phyloP scores from a whole-genome alignment of 1,140 invertebrate species.

The Drosophila nebulosa region DNA sequence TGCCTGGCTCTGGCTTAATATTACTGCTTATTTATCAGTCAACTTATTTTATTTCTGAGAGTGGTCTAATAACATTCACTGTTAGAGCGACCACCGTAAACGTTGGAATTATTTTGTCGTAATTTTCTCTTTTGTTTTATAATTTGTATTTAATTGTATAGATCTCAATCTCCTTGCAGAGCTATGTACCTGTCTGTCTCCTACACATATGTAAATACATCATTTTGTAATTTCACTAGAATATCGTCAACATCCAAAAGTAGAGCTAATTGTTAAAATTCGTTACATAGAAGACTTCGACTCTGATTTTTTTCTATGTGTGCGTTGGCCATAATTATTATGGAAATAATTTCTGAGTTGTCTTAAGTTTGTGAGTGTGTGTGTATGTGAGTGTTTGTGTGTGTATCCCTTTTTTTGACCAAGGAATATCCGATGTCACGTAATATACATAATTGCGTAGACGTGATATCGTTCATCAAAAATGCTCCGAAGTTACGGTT shows the following conservation, averaged over 20 bases:
- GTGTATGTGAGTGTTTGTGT: background rate
- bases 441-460: background rate
- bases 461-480: background rate
- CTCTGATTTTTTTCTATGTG: background rate
- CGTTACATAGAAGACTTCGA: background rate
- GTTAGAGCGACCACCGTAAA: slow-evolving; percentile 8
- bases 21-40: slow-evolving; percentile 64
- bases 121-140: background rate
- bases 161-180: background rate
- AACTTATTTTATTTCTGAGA: slow-evolving; percentile 45
- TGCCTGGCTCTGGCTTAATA: slow-evolving; percentile 25
- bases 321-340: background rate
- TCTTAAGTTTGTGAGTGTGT: background rate
- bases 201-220: slow-evolving; percentile 2
- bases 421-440: background rate
- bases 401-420: background rate
- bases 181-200: slow-evolving; percentile 1
- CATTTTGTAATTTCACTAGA: slow-evolving; percentile 6
- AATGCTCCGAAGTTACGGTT: background rate
- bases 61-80: slow-evolving; percentile 8
- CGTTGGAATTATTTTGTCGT: slow-evolving; percentile 1
- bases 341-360: slow-evolving; percentile 1
- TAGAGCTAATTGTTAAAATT: slow-evolving; percentile 11
- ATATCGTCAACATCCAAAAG: slow-evolving; percentile 7
- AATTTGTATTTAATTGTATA: background rate